Evolutionary conservation across 2,888 invertebrate species (phyloP).

Genomic region (Harpalus rufipes): DNA sequence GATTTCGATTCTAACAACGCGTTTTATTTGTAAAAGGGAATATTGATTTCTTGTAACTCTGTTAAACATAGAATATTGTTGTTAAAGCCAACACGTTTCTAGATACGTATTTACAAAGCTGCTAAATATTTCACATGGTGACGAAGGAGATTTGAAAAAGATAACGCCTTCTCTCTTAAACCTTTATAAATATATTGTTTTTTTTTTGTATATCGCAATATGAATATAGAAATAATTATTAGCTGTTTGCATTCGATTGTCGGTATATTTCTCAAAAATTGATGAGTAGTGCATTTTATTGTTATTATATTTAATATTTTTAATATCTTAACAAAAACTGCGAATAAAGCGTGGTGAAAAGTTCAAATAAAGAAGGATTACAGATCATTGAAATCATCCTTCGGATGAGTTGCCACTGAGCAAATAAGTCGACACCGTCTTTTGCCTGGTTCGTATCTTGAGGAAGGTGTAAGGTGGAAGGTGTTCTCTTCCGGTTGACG

Average conservation of each 20-base stretch:
- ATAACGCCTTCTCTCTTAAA: slow-evolving; percentile 32
- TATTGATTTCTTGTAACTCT: not conserved
- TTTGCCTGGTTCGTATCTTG: not conserved
- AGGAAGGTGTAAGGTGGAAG: not conserved
- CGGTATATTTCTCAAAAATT: too few species aligned
- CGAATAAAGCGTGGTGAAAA: too few species aligned
- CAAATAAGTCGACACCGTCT: not conserved
- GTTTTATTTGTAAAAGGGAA: not conserved
- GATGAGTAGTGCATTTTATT: too few species aligned
- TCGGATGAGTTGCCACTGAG: too few species aligned
- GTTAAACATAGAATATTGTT: slow-evolving; percentile 25
- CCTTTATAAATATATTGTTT: slow-evolving; percentile 49
- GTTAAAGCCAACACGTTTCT: slow-evolving; percentile 52
- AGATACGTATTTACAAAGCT: slow-evolving; percentile 56
- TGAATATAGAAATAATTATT: not conserved
- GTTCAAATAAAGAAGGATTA: too few species aligned
- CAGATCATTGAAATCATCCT: too few species aligned
- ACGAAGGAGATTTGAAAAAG: slow-evolving; percentile 52
- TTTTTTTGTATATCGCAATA: not conserved
- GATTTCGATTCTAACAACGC: not conserved
- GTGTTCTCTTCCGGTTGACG: slow-evolving; percentile 20
- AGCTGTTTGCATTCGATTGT: too few species aligned
- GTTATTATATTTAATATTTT: too few species aligned
- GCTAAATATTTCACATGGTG: slow-evolving; percentile 61
- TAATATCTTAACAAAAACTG: too few species aligned